phyloP scores from a whole-genome alignment of 2,888 invertebrate genomes.

The Drosophila planitibia region DNA sequence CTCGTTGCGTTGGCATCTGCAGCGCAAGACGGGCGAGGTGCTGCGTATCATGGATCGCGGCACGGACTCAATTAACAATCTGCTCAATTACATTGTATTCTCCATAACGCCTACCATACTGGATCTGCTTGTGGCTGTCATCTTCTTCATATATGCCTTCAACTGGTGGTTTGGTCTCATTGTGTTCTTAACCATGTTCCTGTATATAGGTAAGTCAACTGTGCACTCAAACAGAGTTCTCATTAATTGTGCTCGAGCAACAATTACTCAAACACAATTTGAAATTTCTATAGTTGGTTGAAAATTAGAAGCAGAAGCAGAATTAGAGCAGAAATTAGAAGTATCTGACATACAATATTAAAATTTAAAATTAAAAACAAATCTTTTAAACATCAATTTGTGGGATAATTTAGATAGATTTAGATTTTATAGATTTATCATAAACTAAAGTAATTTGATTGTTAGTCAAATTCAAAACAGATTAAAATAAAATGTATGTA shows the following conservation, averaged over 20 bases:
- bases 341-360: no score
- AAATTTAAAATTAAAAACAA: no score
- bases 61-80: constrained; percentile 97
- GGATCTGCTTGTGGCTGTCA: constrained; percentile 95
- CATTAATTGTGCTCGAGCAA: not conserved
- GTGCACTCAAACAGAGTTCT: not conserved
- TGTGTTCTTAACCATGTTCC: constrained; percentile 95
- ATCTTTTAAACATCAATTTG: no score
- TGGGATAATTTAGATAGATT: no score
- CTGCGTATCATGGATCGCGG: constrained; percentile 98
- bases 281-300: not conserved
- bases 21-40: constrained; percentile 98
- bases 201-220: constrained; percentile 93
- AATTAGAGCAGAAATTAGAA: not conserved
- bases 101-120: constrained; percentile 96
- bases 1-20: constrained; percentile 97
- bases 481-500: not conserved
- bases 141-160: constrained; percentile 94
- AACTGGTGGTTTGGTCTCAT: constrained; percentile 98
- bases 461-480: not conserved
- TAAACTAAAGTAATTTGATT: no score
- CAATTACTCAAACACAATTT: not conserved
- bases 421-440: no score
- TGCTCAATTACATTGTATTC: constrained; percentile 96
- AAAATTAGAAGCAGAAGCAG: not conserved